Base-by-base conservation (phyloP, 1,140 invertebrate species). In the Chrysoperla carnea region DNA sequence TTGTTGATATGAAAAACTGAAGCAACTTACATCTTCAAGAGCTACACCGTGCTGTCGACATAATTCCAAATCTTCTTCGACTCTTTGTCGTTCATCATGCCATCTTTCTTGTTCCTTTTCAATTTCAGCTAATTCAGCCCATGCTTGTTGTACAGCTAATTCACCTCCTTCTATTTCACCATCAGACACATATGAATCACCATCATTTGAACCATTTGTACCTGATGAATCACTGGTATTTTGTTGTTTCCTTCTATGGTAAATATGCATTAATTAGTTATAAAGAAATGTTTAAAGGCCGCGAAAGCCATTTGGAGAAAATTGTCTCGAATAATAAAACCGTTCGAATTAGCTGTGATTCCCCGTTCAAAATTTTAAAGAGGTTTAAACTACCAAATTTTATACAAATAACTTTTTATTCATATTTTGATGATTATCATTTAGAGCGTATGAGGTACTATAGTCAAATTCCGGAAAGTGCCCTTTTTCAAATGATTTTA, bases 41-140 rank as follows among this genome's bases (percentile, higher is more conserved):
- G 74, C 67, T 27, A 78, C 74, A 5, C 84, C 81, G 40, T 76
- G 72, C 48, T 82, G 68, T 28, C 81, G 70, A 36, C 82, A 83
- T 37, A 70, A 59, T 52, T 85, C 81, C 36, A 92, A 63, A 52
- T 91, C 84, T 36, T 76, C 72, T 58, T 89, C 80, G 6, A 85
- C 78, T 8, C 75, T 70, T 13, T 73, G 73, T 13, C 84, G 66
- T 49, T 88, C 69, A 41, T 78, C 70, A 36, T 83, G 70, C 50
- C 82, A 86, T 36, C 81, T 69, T 48, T 88, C 77, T 55, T 88
- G 83, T 58, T 92, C 87, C 37, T 78, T 73, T 61, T 86, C 83
- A 14, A 92, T 79, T 39, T 81, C 82, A 15, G 81, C 78, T 14
- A 91, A 61, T 56, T 89, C 84, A 0, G 77, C 73, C 75, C 82